phyloP scores from a whole-genome alignment of 2,888 invertebrate species.

The Pristionchus entomophagus region DNA sequence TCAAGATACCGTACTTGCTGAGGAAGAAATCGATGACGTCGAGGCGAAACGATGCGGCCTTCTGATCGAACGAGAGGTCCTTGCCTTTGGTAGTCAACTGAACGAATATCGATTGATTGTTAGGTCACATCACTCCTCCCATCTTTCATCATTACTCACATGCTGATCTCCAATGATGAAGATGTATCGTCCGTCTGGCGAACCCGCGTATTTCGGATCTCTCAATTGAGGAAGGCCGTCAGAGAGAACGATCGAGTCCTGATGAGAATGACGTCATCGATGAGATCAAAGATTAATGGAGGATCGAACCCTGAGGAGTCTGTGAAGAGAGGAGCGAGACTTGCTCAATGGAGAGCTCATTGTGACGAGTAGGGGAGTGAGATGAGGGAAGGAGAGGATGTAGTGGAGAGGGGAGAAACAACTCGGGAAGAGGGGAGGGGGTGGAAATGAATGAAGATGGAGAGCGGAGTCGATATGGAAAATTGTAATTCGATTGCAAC shows the following conservation, averaged over 20 bases:
- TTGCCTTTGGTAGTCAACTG: background rate
- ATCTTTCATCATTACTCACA: too few species aligned
- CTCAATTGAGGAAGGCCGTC: background rate
- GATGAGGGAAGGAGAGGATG: background rate
- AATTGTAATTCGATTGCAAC: too few species aligned
- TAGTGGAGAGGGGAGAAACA: background rate
- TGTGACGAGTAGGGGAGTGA: too few species aligned
- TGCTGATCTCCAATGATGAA: slow-evolving; percentile 14
- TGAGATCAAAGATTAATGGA: background rate
- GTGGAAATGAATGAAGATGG: slow-evolving; percentile 5
- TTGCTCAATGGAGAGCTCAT: background rate
- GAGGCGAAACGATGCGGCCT: background rate
- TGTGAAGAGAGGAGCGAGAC: background rate
- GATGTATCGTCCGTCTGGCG: background rate
- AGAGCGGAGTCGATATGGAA: too few species aligned
- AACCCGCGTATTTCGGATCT: background rate
- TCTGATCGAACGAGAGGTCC: background rate
- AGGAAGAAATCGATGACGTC: slow-evolving; percentile 32
- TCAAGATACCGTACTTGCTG: background rate
- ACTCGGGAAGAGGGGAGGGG: background rate
- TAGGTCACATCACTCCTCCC: too few species aligned
- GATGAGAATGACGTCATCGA: background rate
- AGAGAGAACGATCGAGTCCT: background rate
- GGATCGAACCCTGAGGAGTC: background rate
- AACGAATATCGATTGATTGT: too few species aligned